Base-by-base conservation (phyloP, 2,113 vertebrate species). In the Ovis canadensis region DNA sequence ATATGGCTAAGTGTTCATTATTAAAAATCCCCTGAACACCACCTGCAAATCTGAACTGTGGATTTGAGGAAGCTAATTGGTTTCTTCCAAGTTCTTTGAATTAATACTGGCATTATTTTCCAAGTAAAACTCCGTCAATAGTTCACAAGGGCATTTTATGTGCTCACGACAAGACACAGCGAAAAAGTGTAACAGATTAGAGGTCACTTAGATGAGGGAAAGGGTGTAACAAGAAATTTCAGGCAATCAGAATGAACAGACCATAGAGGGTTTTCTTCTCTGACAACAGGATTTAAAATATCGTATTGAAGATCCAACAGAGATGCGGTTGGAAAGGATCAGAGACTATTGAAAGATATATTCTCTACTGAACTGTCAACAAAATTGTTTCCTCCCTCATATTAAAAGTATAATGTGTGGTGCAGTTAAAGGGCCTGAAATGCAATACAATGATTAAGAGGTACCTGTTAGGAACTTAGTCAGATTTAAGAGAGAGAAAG, bases 41-140 rank as follows among this genome's bases (percentile, higher is more conserved):
- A 14, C n/a, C 80, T 81, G 67, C 0, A 92, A 88, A 80, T 94
- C 31, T 54, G 8, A 82, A 87, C 9, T 15, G 31, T 62, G 84
- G 84, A 77, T 82, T 81, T 60, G 48, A 95, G 45, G 64, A 36
- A 84, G 43, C 13, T 74, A 62, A 88, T 84, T 90, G 83, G 57
- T 88, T 97, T 96, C 57, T 90, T 64, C 64, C 31, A 93, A 93
- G 85, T 74, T 91, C 64, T 71, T 94, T 64, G 74, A 95, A 48
- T 95, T 93, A 80, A 87, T 62, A 40, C 48, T 45, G 85, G 50
- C 55, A 36, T 62, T 92, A 82, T 84, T 92, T 97, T 91, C 52
- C 54, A 78, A 88, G 50, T 59, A 55, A 77, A 91, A 81, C 19
- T 57, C 57, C 25, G 59, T n/a, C 67, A 40, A 54, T 64, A 84